Evolutionary conservation across 1,140 invertebrate species (phyloP).

Genomic region (Drosophila gunungcola): DNA sequence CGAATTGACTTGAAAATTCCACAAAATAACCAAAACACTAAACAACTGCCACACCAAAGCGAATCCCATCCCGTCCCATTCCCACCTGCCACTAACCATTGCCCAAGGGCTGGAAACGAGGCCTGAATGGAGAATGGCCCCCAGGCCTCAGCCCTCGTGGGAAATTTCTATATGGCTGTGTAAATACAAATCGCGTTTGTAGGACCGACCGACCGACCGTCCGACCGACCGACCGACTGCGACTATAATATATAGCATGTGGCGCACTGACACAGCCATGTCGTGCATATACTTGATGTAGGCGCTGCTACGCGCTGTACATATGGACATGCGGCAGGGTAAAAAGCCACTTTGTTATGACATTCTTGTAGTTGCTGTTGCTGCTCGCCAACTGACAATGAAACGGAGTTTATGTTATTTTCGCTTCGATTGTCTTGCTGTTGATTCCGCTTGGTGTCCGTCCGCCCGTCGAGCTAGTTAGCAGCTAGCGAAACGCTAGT

Average conservation of each 20-base stretch:
- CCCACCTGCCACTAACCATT: constrained; percentile 27
- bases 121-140: constrained; percentile 46
- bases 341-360: constrained; percentile 50
- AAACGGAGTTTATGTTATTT: constrained; percentile 59
- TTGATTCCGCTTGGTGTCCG: constrained; percentile 52
- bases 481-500: constrained; percentile 40
- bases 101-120: constrained; percentile 61
- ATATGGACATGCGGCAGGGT: constrained; percentile 10
- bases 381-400: constrained; percentile 48
- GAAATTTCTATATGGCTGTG: constrained; percentile 63
- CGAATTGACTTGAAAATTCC: constrained; percentile 65
- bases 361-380: constrained; percentile 32
- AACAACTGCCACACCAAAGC: constrained; percentile 36
- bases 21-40: constrained; percentile 67
- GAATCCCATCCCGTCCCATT: neutral
- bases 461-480: constrained; percentile 29
- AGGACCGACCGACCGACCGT: constrained; percentile 16
- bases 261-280: constrained; percentile 19
- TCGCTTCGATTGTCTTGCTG: constrained; percentile 45
- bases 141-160: constrained; percentile 50
- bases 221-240: constrained; percentile 22
- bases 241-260: constrained; percentile 27
- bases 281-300: constrained; percentile 20
- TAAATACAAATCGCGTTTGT: constrained; percentile 66
- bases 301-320: constrained; percentile 8